Conservation (phyloP, 2,797 vertebrate genomes). For the Australoheros facetus region DNA sequence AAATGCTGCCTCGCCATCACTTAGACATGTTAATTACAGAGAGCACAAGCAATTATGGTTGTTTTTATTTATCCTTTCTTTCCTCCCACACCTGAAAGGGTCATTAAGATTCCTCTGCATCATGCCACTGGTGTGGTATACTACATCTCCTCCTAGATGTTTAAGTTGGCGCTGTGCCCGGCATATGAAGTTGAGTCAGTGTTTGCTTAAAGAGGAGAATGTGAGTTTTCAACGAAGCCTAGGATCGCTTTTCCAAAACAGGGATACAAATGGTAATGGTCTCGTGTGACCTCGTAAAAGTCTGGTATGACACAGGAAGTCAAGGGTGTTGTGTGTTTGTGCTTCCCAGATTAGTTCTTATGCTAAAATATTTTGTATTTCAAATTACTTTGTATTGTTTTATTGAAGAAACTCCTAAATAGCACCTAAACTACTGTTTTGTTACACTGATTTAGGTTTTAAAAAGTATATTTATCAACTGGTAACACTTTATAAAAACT, state of each 20-base stretch:
- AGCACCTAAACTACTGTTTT: background rate
- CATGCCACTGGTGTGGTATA: conserved; percentile 28
- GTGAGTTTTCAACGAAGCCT: conserved; percentile 63
- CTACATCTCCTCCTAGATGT: conserved; percentile 47
- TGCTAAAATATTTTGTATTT: background rate
- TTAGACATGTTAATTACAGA: conserved; percentile 70
- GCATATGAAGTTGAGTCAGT: conserved; percentile 47
- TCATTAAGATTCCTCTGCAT: conserved; percentile 56
- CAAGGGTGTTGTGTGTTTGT: background rate
- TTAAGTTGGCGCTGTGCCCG: conserved; percentile 61
- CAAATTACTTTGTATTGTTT: background rate
- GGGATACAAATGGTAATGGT: conserved; percentile 17
- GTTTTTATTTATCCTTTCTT: conserved; percentile 36
- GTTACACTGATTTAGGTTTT: background rate
- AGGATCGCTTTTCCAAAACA: conserved; percentile 7
- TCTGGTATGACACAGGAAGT: conserved; percentile 1
- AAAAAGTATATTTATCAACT: background rate
- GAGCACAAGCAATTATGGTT: conserved; percentile 49
- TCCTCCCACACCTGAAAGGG: conserved; percentile 61
- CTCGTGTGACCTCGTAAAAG: conserved; percentile 13
- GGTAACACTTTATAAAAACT: background rate
- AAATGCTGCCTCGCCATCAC: conserved; percentile 41
- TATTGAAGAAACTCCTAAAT: background rate
- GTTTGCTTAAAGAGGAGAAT: conserved; percentile 55
- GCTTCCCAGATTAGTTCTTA: background rate